phyloP scores from a whole-genome alignment of 2,797 vertebrate genomes.

The Anabacerthia variegaticeps region DNA sequence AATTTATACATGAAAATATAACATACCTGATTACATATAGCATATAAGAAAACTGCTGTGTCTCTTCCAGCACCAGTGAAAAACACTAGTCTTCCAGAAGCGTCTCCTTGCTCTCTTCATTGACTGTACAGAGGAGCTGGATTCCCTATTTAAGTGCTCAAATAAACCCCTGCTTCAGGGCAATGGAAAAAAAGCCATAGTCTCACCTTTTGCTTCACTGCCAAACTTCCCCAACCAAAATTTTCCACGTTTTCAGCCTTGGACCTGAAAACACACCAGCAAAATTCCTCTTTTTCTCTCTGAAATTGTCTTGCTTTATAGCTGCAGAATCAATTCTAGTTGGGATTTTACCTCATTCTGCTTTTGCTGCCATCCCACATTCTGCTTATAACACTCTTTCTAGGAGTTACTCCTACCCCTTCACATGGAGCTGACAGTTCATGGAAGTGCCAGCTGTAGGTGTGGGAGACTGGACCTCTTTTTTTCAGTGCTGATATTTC shows the following conservation, averaged over 20 bases:
- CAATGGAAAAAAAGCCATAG: not conserved
- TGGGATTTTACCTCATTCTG: not conserved
- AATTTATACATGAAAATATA: not conserved
- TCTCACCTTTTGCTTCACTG: not conserved
- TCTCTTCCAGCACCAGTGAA: not conserved
- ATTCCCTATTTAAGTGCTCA: not conserved
- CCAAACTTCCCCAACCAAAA: not conserved
- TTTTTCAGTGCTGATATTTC: not conserved
- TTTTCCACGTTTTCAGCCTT: not conserved
- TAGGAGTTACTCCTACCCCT: not conserved
- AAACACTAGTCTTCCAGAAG: not conserved
- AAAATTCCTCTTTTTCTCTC: not conserved
- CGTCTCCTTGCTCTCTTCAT: not conserved
- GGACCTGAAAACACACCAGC: not conserved
- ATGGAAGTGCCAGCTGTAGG: not conserved
- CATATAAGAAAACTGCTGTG: not conserved
- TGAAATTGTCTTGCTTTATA: not conserved
- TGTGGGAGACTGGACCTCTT: not conserved
- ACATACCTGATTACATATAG: not conserved
- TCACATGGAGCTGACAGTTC: not conserved
- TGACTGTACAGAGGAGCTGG: not conserved
- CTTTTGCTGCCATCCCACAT: rapidly evolving
- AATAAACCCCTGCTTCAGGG: not conserved
- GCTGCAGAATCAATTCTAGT: not conserved
- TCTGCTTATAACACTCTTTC: not conserved